phyloP scores from a whole-genome alignment of 2,888 invertebrate species.

The Brachynemurus nebulosus region DNA sequence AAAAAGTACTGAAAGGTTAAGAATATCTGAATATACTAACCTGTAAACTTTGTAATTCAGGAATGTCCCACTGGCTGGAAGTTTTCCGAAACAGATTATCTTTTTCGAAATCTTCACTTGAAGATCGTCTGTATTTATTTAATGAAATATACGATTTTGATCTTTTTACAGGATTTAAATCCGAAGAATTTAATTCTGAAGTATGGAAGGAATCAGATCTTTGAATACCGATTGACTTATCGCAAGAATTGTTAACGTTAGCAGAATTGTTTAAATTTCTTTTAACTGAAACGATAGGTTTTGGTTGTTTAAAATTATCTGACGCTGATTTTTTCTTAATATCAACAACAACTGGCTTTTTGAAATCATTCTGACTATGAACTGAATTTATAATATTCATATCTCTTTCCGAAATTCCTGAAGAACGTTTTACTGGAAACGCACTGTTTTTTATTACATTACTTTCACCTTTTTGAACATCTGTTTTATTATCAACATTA shows the following conservation, averaged over 20 bases:
- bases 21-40: too few species aligned
- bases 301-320: not conserved
- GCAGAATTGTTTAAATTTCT: conserved; percentile 13
- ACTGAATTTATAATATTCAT: conserved; percentile 8
- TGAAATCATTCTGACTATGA: not conserved
- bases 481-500: conserved; percentile 22
- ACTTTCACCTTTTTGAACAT: not conserved
- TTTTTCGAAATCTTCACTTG: conserved; percentile 11
- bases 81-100: conserved; percentile 24
- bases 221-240: conserved; percentile 13
- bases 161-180: conserved; percentile 29
- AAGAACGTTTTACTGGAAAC: not conserved
- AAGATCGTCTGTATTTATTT: conserved; percentile 22
- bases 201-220: conserved; percentile 16
- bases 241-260: conserved; percentile 10
- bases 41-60: conserved; percentile 33
- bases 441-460: not conserved
- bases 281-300: not conserved
- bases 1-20: not conserved
- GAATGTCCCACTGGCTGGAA: conserved; percentile 31
- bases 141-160: conserved; percentile 33
- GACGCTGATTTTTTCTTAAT: conserved; percentile 2
- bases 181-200: conserved; percentile 14
- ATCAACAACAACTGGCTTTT: conserved; percentile 4
- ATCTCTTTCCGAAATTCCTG: conserved; percentile 9